A percentile compares a stretch with the other conserved stretches of the same genome.
These are phyloP conservation scores for Pantherophis alleghaniensis DNA, from an alignment of 2,797 vertebrate species.

Conservation along the genomic window DNA sequence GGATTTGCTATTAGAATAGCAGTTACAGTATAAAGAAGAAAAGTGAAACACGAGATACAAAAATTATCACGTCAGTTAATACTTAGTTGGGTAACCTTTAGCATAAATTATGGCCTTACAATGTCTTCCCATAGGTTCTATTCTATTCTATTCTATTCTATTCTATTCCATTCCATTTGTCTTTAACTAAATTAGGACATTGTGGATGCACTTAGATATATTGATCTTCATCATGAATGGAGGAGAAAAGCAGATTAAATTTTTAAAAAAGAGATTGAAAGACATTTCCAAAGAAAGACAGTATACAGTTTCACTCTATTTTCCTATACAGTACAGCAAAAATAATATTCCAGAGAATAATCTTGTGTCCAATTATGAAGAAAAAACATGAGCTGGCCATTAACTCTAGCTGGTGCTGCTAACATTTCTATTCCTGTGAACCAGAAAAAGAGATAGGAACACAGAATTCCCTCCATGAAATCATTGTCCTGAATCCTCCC, in stretches of 20 bases:
- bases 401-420: background rate
- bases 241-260: background rate
- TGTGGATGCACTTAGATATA: background rate
- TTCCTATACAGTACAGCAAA: background rate
- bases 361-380: background rate
- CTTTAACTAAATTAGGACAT: background rate
- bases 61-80: too few relatives aligned
- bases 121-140: too few relatives aligned
- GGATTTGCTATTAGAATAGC: too few relatives aligned
- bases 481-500: background rate
- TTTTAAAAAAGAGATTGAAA: background rate
- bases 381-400: background rate
- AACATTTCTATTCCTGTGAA: background rate
- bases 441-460: slow-evolving; percentile 7
- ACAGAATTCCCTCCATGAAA: background rate
- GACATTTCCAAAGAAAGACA: background rate
- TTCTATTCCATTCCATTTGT: too few relatives aligned
- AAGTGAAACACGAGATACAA: too few relatives aligned
- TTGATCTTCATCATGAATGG: background rate
- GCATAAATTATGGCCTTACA: too few relatives aligned
- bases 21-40: too few relatives aligned
- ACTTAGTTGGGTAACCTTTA: too few relatives aligned
- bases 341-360: background rate
- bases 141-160: too few relatives aligned
- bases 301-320: background rate